phyloP scores from a whole-genome alignment of 1,140 invertebrate genomes.

The Leptestheria dahalacensis region DNA sequence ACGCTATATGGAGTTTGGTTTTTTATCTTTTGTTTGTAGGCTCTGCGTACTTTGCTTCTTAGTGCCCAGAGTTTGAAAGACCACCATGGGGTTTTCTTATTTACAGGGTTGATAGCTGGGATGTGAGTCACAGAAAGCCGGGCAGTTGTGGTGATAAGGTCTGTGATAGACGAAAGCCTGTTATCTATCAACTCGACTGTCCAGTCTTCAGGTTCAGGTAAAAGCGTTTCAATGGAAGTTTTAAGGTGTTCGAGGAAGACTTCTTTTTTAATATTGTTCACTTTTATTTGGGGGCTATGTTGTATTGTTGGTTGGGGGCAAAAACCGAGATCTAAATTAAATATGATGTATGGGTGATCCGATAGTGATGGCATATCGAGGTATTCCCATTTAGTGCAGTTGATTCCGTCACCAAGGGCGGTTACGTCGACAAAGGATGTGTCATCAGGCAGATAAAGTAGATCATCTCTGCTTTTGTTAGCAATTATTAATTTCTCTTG shows the following conservation, averaged over 20 bases:
- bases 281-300: neutral
- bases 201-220: too few species aligned
- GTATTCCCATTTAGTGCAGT: neutral
- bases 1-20: too few species aligned
- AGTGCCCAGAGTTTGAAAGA: neutral
- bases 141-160: neutral
- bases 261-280: neutral
- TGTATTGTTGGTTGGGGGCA: neutral
- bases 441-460: neutral
- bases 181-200: neutral
- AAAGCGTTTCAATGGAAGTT: neutral
- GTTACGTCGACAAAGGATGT: neutral
- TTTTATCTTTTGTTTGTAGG: neutral
- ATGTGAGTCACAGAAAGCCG: too few species aligned
- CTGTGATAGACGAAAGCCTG: neutral
- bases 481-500: neutral
- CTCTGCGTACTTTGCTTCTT: neutral
- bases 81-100: neutral
- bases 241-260: neutral
- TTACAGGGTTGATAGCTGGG: too few species aligned
- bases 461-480: neutral
- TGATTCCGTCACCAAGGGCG: neutral
- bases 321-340: neutral
- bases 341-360: slow-evolving; percentile 2
- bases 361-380: slow-evolving; percentile 1